These are phyloP conservation scores for Oscheius sp. DNA, from an alignment of 2,888 invertebrate species.

Conservation along the genomic window DNA sequence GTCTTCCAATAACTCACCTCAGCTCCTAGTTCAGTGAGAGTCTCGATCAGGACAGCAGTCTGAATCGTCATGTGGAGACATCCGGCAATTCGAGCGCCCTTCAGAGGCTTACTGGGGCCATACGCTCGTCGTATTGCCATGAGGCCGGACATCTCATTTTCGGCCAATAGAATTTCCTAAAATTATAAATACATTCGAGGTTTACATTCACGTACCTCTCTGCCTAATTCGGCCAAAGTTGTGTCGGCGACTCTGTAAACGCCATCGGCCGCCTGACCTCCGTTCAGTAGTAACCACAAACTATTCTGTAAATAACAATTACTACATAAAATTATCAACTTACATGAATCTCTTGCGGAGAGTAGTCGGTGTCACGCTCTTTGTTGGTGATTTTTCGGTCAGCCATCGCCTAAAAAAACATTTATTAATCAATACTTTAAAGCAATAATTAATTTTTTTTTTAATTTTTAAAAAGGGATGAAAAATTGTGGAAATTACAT, in stretches of 20 bases:
- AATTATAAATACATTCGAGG: neutral
- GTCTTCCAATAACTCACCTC: conserved; percentile 80
- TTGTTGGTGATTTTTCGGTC: no score
- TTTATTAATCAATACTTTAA: no score
- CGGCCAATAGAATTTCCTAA: conserved; percentile 92
- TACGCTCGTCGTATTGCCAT: conserved; percentile 93
- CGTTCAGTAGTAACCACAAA: no score
- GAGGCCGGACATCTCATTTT: conserved; percentile 97
- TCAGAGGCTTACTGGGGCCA: conserved; percentile 84
- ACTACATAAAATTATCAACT: no score
- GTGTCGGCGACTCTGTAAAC: conserved; percentile 78
- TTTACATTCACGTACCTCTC: conserved; percentile 75
- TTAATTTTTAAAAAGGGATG: no score
- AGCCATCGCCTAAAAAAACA: no score
- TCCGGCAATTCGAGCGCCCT: conserved; percentile 94
- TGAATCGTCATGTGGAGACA: conserved; percentile 99
- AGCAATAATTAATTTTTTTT: no score
- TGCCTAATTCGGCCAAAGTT: conserved; percentile 89
- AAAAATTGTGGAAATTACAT: no score
- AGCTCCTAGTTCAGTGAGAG: conserved; percentile 91
- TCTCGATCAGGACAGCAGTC: conserved; percentile 98
- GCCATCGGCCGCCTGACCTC: no score
- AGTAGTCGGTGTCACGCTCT: no score
- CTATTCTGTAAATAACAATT: no score
- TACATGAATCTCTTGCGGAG: no score